These are phyloP conservation scores for Scolanthus callimorphus DNA, from an alignment of 92 coral and sea anemone genomes.

Conservation along the genomic window DNA sequence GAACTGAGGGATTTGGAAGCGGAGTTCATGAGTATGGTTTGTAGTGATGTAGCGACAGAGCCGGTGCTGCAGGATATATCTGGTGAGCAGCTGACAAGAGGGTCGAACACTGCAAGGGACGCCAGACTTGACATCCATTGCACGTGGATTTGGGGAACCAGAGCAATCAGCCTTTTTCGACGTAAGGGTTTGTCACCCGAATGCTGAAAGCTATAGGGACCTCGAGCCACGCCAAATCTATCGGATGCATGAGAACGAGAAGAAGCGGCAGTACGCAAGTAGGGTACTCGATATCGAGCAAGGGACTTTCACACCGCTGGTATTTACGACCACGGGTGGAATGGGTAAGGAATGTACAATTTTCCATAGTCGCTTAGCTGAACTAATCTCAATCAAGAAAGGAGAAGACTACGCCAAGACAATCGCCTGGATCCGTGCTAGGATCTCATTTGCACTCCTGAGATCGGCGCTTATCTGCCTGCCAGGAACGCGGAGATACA, in stretches of 20 bases:
- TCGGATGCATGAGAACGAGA: constrained; percentile 40
- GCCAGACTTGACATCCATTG: constrained; percentile 38
- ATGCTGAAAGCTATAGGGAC: constrained; percentile 6
- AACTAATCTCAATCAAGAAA: constrained; percentile 16
- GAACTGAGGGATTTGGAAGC: constrained; percentile 41
- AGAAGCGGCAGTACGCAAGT: constrained; percentile 21
- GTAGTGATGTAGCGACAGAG: constrained; percentile 17
- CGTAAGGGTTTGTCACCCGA: constrained; percentile 25
- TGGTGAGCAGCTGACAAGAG: constrained; percentile 15
- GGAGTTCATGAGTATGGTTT: constrained; percentile 3
- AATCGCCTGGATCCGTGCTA: too few relatives aligned
- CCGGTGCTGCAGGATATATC: constrained; percentile 17
- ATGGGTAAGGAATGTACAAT: constrained; percentile 34
- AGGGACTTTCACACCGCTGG: constrained; percentile 16
- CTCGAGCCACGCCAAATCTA: constrained; percentile 37
- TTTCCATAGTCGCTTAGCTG: constrained; percentile 33
- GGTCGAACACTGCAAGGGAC: constrained; percentile 32
- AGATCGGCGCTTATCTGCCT: too few relatives aligned
- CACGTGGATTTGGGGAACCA: constrained; percentile 32
- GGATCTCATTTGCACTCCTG: too few relatives aligned
- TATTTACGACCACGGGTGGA: constrained; percentile 25
- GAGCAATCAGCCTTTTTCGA: constrained; percentile 35
- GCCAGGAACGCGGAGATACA: too few relatives aligned
- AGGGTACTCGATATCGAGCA: constrained; percentile 17
- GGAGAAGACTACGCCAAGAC: too few relatives aligned